Base-by-base conservation (phyloP, 2,113 vertebrate species). In the Crotalus viridis region DNA sequence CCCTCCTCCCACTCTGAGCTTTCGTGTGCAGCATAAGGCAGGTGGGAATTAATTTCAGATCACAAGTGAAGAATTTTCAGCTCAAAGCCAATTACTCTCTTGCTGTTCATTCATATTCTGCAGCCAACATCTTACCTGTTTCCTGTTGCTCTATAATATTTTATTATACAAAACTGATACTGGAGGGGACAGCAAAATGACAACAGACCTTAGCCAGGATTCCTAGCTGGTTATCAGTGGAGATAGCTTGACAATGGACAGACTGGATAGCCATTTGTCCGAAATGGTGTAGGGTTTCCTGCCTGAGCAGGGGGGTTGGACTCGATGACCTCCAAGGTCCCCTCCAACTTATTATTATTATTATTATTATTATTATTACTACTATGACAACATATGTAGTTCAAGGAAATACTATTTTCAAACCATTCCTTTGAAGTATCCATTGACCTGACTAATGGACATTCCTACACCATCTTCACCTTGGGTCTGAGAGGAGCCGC, bases 41-140 rank as follows among this genome's bases (percentile, higher is more conserved):
- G 55, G 24, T 56, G 90, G 87, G 85, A 93, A 95, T 94, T 85
- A 85, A 91, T 95, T 95, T 97, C 55, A 90, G 85, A 95, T 97
- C 85, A 90, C 92, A 88, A 94, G 94, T 95, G 91, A 94, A 90
- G 94, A 93, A 69, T 74, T 93, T 95, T 95, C 89, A 92, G n/a
- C 97, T 97, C 94, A 95, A 94, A 96, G 95, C 94, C 95, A 87
- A 96, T 95, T 94, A 94, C 93, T 93, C 64, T 96, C 97, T 95
- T 69, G 12, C 48, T 86, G 24, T 95, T 93, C 95, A 95, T 96
- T 97, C 95, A 94, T 93, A 89, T 91, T 93, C 87, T 10, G 0
- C 85, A 90, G 94, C 94, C 95, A 96, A 92, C 95, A 94, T 96
- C 95, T 97, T 97, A 95, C 93, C 51, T 90, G 85, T 95, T 87